Base-by-base conservation (phyloP, 1,140 invertebrate species). In the Schlechtendalia chinensis region DNA sequence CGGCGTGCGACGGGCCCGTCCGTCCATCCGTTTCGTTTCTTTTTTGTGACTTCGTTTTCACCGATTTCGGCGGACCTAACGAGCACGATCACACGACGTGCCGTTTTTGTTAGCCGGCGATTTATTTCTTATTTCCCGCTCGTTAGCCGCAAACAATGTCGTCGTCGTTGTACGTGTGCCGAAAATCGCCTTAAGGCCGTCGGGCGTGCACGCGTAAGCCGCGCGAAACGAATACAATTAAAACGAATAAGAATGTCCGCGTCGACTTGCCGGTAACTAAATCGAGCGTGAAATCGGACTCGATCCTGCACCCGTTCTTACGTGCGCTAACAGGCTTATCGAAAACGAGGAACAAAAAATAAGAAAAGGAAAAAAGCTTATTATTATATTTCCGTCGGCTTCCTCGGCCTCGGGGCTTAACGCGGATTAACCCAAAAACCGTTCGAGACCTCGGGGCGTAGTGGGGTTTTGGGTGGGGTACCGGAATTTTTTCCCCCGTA, bases 241-340 rank as follows among this genome's bases (percentile, higher is more conserved):
- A 53, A 74, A 19, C 54, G 16, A 56, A 8, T 16, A 59, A 77
- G 19, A 12, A 54, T 56, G 27, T 74, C 50, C 29, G 24, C 6
- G 53, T 56, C 71, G 71, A 74, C 50, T 74, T 74, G 29, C 71
- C 32, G 32, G 74, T 45, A 45, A 77, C 74, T 45, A 59, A 77
- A 77, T 77, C 74, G 74, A 77, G 74, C 45, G 74, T 77, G 59
- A 77, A 77, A 77, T 77, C 74, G 71, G 71, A 74, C 71, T 50
- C n/a, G 56, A 74, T 74, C 56, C 56, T 77, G 56, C 56, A 59
- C 56, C 32, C 74, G n/a, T 39, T 77, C 59, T 61, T 56, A n/a
- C n/a, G n/a, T 58, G 67, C 27, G 54, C 74, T 77, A 77, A 77
- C 74, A 59, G 74, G 74, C 74, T 77, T 77, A 77, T 77, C 53